A percentile compares a stretch with the other conserved stretches of the same genome.
Conservation (phyloP, 2,113 vertebrate genomes). For the Tretioscincus oriximinensis region DNA sequence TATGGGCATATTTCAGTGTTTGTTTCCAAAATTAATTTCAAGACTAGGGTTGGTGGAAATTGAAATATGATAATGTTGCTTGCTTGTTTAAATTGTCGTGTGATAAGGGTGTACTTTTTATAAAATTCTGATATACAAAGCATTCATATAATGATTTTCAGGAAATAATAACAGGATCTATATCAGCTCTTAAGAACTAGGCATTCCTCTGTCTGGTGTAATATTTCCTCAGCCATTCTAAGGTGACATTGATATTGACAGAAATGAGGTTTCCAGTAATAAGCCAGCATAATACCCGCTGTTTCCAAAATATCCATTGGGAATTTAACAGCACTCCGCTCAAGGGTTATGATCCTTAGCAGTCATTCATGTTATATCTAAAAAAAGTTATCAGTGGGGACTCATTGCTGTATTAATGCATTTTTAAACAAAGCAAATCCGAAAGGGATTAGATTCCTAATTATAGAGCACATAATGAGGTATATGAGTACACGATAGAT, state of each 20-base stretch:
- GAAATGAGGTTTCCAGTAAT: slow-evolving; percentile 42
- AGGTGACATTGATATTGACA: slow-evolving; percentile 45
- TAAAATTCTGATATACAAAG: neutral
- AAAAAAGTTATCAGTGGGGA: slow-evolving; percentile 58
- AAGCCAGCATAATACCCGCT: slow-evolving; percentile 18
- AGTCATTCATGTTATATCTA: slow-evolving; percentile 42
- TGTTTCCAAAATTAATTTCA: neutral
- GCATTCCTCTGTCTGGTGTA: slow-evolving; percentile 18
- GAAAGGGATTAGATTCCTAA: slow-evolving; percentile 53
- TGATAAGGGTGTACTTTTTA: slow-evolving; percentile 6
- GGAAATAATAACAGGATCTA: slow-evolving; percentile 38
- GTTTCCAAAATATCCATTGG: slow-evolving; percentile 44
- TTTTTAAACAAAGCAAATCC: slow-evolving; percentile 53
- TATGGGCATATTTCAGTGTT: neutral
- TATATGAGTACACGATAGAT: slow-evolving; percentile 39
- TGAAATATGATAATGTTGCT: neutral
- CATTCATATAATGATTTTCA: slow-evolving; percentile 16
- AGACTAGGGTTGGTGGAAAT: neutral
- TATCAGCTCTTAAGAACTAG: slow-evolving; percentile 44
- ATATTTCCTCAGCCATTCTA: slow-evolving; percentile 24
- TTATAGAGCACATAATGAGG: slow-evolving; percentile 53
- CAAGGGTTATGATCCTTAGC: slow-evolving; percentile 45
- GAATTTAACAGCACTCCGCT: slow-evolving; percentile 51
- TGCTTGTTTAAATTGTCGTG: slow-evolving; percentile 27
- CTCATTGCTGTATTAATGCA: slow-evolving; percentile 34